phyloP scores from a whole-genome alignment of 1,140 invertebrate genomes.

The Drosophila arawakana region DNA sequence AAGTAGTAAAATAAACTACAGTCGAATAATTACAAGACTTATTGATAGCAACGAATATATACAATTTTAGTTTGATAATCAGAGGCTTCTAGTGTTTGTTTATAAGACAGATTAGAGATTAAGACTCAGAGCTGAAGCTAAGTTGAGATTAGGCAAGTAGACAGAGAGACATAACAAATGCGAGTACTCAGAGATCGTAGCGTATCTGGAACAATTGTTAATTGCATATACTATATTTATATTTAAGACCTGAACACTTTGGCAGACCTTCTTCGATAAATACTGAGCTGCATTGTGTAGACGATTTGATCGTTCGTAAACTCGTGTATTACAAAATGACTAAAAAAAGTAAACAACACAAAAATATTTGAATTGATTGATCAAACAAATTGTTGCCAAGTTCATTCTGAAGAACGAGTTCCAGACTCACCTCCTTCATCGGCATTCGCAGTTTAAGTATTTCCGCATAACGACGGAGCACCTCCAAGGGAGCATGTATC shows the following conservation, averaged over 20 bases:
- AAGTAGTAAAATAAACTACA: background rate
- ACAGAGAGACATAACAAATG: slow-evolving; percentile 9
- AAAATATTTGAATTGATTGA: slow-evolving; percentile 1
- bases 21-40: background rate
- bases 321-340: slow-evolving; percentile 66
- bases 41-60: background rate
- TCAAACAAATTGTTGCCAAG: slow-evolving; percentile 10
- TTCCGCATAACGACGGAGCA: slow-evolving; percentile 95
- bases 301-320: slow-evolving; percentile 71
- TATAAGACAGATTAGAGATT: background rate
- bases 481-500: slow-evolving; percentile 94
- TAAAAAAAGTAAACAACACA: slow-evolving; percentile 57
- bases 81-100: background rate
- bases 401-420: background rate
- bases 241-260: slow-evolving; percentile 50
- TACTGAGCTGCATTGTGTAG: slow-evolving; percentile 75
- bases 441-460: slow-evolving; percentile 97
- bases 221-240: slow-evolving; percentile 15
- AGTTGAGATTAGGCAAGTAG: background rate
- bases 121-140: slow-evolving; percentile 4
- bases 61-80: background rate
- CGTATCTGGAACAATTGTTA: slow-evolving; percentile 38
- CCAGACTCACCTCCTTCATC: slow-evolving; percentile 91
- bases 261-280: slow-evolving; percentile 80
- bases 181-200: slow-evolving; percentile 16